Conservation (phyloP, 2,113 vertebrate species). For the Campylomormyrus numenius region DNA sequence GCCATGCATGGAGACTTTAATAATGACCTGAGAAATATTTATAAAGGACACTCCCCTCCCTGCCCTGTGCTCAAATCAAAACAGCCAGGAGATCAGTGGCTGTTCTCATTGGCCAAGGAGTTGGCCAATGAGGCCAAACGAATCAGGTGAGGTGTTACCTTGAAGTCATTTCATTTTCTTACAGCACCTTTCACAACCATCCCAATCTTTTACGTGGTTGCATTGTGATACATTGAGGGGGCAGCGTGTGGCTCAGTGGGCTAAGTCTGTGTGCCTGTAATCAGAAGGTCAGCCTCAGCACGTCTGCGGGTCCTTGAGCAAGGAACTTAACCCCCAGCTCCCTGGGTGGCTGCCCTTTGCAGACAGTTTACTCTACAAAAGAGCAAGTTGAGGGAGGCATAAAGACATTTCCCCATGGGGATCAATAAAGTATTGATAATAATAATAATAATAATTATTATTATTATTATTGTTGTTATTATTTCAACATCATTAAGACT, state of each 20-base stretch:
- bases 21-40: slow-evolving; percentile 27
- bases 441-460: no score
- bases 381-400: no score
- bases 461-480: no score
- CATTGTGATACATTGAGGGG: not conserved
- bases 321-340: no score
- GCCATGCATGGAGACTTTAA: not conserved
- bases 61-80: slow-evolving; percentile 14
- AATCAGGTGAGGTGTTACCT: not conserved
- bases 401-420: no score
- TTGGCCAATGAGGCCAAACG: not conserved
- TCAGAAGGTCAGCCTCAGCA: no score
- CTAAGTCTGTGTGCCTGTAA: no score
- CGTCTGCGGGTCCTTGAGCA: no score
- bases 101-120: not conserved
- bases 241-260: no score
- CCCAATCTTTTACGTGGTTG: not conserved
- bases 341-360: no score
- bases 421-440: no score
- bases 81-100: slow-evolving; percentile 23
- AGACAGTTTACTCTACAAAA: no score
- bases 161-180: not conserved
- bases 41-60: not conserved
- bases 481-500: not conserved
- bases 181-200: not conserved